These are phyloP conservation scores for Irena cyanogastra DNA, from an alignment of 2,113 vertebrate genomes.

Conservation along the genomic window DNA sequence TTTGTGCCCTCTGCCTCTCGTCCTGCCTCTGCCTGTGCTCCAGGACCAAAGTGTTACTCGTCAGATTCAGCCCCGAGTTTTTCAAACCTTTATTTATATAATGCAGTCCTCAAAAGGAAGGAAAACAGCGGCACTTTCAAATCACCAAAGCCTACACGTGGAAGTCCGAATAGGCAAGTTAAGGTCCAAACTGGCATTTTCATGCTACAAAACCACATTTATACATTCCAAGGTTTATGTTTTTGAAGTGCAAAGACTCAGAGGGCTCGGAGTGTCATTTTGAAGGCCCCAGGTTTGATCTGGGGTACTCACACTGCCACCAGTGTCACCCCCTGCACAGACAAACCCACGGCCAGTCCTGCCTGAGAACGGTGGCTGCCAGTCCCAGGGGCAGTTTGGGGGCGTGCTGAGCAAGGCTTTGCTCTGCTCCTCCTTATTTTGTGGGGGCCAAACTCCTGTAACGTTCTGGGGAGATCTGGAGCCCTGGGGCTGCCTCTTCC, in stretches of 20 bases:
- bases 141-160: background rate
- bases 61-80: background rate
- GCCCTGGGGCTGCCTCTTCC: background rate
- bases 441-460: too few relatives aligned
- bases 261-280: background rate
- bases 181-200: background rate
- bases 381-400: background rate
- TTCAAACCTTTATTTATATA: background rate
- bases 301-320: background rate
- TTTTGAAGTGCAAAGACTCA: background rate
- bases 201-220: background rate
- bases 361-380: background rate
- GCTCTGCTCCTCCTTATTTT: background rate
- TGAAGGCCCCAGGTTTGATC: background rate
- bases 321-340: background rate
- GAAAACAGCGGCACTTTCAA: background rate
- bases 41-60: background rate
- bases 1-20: background rate
- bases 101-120: background rate
- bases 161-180: too few relatives aligned
- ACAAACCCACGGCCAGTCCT: background rate
- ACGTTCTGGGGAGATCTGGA: background rate
- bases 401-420: background rate
- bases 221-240: background rate
- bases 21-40: background rate